These are phyloP conservation scores for Plestiodon gilberti DNA, from an alignment of 2,113 vertebrate species.

Conservation along the genomic window DNA sequence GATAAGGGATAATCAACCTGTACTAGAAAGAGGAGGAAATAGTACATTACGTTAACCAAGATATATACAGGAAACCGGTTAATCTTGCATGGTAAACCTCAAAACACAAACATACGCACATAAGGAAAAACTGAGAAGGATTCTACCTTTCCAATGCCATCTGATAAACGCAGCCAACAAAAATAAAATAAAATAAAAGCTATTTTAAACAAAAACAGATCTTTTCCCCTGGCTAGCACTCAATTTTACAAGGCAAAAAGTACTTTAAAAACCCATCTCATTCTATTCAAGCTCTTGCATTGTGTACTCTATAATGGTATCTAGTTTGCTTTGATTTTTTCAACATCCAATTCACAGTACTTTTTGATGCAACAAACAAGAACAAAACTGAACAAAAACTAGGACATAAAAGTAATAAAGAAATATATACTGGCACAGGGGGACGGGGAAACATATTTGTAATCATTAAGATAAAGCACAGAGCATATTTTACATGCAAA, in stretches of 20 bases:
- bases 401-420: neutral
- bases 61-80: slow-evolving; percentile 37
- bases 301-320: neutral
- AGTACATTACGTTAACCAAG: neutral
- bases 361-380: neutral
- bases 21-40: no score
- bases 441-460: neutral
- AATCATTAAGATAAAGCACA: neutral
- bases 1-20: no score
- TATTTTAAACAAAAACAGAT: neutral
- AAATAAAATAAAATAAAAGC: rapidly evolving
- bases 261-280: neutral
- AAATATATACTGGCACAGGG: neutral
- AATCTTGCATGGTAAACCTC: slow-evolving; percentile 23
- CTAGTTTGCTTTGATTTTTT: neutral
- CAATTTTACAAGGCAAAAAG: neutral
- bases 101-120: neutral
- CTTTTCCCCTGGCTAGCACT: neutral
- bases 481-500: no score
- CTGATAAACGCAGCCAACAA: neutral
- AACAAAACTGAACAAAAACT: neutral
- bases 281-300: neutral
- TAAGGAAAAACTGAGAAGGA: neutral
- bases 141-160: slow-evolving; percentile 15
- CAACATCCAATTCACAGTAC: neutral